Conservation (phyloP, 2,888 invertebrate species). For the Amiota mariae region DNA sequence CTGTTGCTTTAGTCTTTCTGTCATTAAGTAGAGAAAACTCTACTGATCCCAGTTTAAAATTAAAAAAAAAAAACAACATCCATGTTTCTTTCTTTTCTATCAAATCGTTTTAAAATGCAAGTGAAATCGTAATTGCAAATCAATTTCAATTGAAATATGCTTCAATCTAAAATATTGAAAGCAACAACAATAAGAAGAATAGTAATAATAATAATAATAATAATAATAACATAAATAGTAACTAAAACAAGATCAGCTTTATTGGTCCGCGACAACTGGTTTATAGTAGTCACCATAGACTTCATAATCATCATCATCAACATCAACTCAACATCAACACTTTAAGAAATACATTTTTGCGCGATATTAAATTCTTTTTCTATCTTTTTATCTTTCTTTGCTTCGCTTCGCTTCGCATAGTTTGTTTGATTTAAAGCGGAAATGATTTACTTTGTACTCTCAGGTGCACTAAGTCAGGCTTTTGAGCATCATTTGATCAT, state of each 20-base stretch:
- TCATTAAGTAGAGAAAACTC: too few relatives aligned
- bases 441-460: conserved; percentile 37
- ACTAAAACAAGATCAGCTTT: conserved; percentile 41
- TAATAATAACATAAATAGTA: background rate
- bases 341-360: background rate
- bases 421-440: conserved; percentile 27
- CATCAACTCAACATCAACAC: background rate
- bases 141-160: conserved; percentile 50
- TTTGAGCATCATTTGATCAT: too few relatives aligned
- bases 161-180: conserved; percentile 19
- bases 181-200: background rate
- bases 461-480: too few relatives aligned
- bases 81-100: too few relatives aligned
- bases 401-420: background rate
- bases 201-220: background rate
- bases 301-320: background rate
- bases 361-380: background rate
- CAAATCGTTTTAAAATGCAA: conserved; percentile 46
- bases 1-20: too few relatives aligned
- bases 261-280: conserved; percentile 62
- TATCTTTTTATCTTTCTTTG: background rate
- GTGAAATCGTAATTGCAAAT: conserved; percentile 68
- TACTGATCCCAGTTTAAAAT: too few relatives aligned
- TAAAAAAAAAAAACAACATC: too few relatives aligned
- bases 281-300: conserved; percentile 34